Conservation (phyloP, 2,113 vertebrate genomes). For the Oncorhynchus tshawytscha region DNA sequence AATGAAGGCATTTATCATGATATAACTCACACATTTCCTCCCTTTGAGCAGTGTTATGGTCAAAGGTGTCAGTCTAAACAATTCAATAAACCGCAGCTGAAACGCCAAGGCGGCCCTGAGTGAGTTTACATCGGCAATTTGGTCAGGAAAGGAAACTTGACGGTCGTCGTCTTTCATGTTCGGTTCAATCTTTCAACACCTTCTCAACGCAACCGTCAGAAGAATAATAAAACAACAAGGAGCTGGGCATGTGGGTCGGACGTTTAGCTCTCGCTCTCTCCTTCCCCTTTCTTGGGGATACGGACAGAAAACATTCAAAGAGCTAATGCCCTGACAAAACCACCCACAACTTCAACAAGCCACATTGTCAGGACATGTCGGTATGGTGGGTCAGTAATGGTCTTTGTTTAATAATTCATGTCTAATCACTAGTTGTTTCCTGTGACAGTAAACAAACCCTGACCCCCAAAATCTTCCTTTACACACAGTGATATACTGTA, state of each 20-base stretch:
- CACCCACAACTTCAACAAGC: conserved; percentile 73
- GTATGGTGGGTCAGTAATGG: conserved; percentile 68
- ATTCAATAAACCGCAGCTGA: conserved; percentile 74
- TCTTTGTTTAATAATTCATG: conserved; percentile 70
- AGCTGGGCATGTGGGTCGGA: conserved; percentile 71
- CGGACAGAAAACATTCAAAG: conserved; percentile 74
- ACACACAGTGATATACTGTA: conserved; percentile 18
- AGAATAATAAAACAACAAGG: conserved; percentile 82
- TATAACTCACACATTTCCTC: conserved; percentile 72
- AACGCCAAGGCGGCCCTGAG: conserved; percentile 19
- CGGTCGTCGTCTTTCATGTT: conserved; percentile 79
- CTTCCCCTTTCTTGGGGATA: conserved; percentile 70
- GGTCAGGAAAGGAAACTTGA: conserved; percentile 51
- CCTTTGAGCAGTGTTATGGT: conserved; percentile 76
- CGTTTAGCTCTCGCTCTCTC: conserved; percentile 63
- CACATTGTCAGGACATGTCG: conserved; percentile 62
- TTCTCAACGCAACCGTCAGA: conserved; percentile 72
- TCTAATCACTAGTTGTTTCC: conserved; percentile 75
- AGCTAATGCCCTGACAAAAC: conserved; percentile 74
- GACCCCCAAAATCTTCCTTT: background rate
- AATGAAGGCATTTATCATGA: conserved; percentile 72
- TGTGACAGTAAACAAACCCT: conserved; percentile 22
- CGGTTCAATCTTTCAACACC: conserved; percentile 85
- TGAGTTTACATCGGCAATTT: conserved; percentile 67
- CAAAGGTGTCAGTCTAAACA: conserved; percentile 84